Evolutionary conservation across 2,888 invertebrate genomes (phyloP).

Genomic region (Euzetes globulus): DNA sequence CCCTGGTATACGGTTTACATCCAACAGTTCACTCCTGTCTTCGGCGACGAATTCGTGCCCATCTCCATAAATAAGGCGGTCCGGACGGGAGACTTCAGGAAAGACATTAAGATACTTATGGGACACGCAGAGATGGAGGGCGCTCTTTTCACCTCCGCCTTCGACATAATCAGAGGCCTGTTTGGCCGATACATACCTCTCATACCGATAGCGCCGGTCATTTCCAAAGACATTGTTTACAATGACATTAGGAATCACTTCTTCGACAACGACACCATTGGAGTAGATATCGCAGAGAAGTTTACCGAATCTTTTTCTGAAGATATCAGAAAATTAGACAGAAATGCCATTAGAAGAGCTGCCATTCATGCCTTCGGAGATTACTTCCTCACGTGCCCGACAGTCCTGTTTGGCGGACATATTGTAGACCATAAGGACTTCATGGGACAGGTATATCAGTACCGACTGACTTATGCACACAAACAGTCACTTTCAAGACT

Average conservation of each 20-base stretch:
- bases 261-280: slow-evolving; percentile 9
- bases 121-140: slow-evolving; percentile 15
- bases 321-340: not conserved
- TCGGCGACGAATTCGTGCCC: slow-evolving; percentile 5
- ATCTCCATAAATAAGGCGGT: not conserved
- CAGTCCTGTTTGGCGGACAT: not conserved
- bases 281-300: not conserved
- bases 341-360: not conserved
- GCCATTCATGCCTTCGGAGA: slow-evolving; percentile 13
- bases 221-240: not conserved
- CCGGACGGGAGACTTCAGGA: not conserved
- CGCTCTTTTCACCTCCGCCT: not conserved
- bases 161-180: not conserved
- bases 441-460: slow-evolving; percentile 1
- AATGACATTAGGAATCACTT: not conserved
- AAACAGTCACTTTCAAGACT: not conserved
- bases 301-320: not conserved
- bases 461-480: slow-evolving; percentile 5
- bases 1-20: not conserved
- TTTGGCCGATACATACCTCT: not conserved
- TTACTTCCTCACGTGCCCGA: not conserved
- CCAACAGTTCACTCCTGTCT: not conserved
- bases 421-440: not conserved
- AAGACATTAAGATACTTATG: not conserved
- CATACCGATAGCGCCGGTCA: not conserved